phyloP scores from a whole-genome alignment of 2,113 vertebrate genomes.

The Dromas ardeola region DNA sequence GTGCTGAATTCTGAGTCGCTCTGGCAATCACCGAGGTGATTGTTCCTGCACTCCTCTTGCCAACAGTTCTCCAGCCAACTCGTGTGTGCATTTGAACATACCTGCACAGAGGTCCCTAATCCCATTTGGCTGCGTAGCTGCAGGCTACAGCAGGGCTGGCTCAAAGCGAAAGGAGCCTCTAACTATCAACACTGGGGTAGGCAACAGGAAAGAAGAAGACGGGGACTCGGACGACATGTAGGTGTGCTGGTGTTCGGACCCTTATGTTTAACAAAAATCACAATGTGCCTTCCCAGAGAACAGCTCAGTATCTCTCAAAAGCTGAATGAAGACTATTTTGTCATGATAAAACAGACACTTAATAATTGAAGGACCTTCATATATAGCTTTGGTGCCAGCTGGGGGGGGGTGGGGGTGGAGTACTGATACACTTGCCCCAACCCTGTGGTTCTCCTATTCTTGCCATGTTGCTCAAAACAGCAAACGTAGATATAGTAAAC shows the following conservation, averaged over 20 bases:
- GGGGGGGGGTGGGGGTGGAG: not conserved
- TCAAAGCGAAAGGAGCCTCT: not conserved
- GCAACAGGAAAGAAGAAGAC: not conserved
- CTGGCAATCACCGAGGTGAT: not conserved
- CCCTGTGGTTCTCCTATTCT: not conserved
- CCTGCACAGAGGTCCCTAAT: not conserved
- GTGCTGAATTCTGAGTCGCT: not conserved
- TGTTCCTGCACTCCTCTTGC: not conserved
- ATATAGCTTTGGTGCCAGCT: not conserved
- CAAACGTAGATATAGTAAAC: not conserved
- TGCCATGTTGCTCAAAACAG: not conserved
- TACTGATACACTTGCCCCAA: not conserved
- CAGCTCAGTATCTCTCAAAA: not conserved
- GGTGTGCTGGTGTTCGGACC: no score
- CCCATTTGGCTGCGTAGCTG: not conserved
- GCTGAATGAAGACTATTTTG: not conserved
- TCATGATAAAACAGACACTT: not conserved
- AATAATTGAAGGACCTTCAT: not conserved
- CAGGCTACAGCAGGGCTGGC: not conserved
- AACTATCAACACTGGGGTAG: not conserved
- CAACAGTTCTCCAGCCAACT: not conserved
- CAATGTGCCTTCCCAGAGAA: not conserved
- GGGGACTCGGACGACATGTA: rapidly evolving
- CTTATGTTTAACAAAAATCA: not conserved
- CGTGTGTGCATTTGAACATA: rapidly evolving